phyloP scores from a whole-genome alignment of 2,888 invertebrate genomes.

The Brenthis hecate region DNA sequence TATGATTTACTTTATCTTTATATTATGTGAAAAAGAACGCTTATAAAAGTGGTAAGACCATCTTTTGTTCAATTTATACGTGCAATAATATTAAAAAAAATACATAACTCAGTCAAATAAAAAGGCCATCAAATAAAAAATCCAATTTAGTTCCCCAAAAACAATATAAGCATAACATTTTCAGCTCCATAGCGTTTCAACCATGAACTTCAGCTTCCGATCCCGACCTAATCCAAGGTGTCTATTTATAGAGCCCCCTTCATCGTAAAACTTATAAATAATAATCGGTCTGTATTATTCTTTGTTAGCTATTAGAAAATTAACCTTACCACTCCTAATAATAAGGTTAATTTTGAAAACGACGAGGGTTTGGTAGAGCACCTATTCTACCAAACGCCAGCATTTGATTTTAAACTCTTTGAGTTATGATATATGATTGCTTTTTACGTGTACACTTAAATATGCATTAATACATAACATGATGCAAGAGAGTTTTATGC shows the following conservation, averaged over 20 bases:
- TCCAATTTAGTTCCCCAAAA: slow-evolving; percentile 1
- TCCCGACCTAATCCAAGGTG: slow-evolving; percentile 49
- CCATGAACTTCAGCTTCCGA: slow-evolving; percentile 52
- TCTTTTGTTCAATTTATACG: not conserved
- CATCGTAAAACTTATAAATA: slow-evolving; percentile 63
- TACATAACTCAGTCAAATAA: not conserved
- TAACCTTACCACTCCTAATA: not conserved
- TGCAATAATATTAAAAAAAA: not conserved
- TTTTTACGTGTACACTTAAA: not conserved
- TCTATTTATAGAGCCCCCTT: slow-evolving; percentile 51
- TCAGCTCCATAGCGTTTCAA: slow-evolving; percentile 36
- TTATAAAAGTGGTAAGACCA: too few relatives aligned
- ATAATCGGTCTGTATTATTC: slow-evolving; percentile 45
- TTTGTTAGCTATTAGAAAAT: not conserved
- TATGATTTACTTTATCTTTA: too few relatives aligned
- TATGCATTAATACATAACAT: slow-evolving; percentile 28
- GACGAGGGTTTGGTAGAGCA: not conserved
- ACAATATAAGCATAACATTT: slow-evolving; percentile 6
- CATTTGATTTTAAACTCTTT: slow-evolving; percentile 16
- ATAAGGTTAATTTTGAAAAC: slow-evolving; percentile 11
- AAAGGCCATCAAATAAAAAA: not conserved
- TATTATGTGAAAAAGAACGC: too few relatives aligned
- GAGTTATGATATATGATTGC: not conserved
- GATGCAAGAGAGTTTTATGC: slow-evolving; percentile 37
- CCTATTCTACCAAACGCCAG: not conserved